Base-by-base conservation (phyloP, 1,140 invertebrate species). In the Epicauta chinensis region DNA sequence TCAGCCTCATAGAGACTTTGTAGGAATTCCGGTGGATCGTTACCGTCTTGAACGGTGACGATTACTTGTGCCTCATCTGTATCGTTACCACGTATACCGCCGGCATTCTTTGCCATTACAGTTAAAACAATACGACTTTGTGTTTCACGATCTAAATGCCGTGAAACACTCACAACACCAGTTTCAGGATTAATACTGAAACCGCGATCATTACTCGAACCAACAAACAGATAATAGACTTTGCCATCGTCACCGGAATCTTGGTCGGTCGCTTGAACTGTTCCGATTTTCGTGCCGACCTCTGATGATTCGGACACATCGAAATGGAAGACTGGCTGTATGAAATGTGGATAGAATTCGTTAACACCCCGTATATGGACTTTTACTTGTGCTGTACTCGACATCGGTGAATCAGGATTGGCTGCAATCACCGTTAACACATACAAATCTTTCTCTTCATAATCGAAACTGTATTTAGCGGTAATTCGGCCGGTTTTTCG, bases 51-150 rank as follows among this genome's bases (percentile, higher is more conserved):
- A 45, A 97, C 90, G 1, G 86, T 88, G 48, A 97, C 87, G 16
- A 91, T 89, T 0, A 97, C 87, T 71, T 92, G 89, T 3, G 93
- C 93, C 69, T 93, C 91, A 68, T 97, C 93, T 0, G 92, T 96
- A 64, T 97, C 93, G 71, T 97, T 95, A 6, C 92, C 92, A 34
- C 85, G 77, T 52, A 97, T 93, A 16, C 91, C 89, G 6, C 93
- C 93, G 36, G 81, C 81, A 69, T 98, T 97, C 73, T 97, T 98
- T 0, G 93, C 93, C 75, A 97, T 81, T 0, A 96, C 91, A 0
- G 89, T 93, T 3, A 97, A 72, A 1, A 92, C 86, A 2, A 93
- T 89, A 46, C 90, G 76, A 66, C 89, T 92, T 69, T 94, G 91
- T 0, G 90, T 92, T 73, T 97, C 93, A 31, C 93, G 77, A 64